phyloP scores from a whole-genome alignment of 2,797 vertebrate species.

The Hybognathus amarus region DNA sequence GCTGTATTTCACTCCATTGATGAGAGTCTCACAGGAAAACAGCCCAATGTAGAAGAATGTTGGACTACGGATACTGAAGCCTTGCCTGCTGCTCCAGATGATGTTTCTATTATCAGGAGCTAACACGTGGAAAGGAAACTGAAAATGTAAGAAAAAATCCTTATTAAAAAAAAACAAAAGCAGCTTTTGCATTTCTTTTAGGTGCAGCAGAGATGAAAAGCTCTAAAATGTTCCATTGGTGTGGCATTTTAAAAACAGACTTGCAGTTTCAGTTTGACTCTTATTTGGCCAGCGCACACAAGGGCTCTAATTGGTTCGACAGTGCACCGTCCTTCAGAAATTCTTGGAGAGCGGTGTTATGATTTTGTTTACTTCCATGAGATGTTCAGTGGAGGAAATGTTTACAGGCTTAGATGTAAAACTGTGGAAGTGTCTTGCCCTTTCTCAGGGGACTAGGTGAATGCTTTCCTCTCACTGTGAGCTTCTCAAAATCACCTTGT shows the following conservation, averaged over 20 bases:
- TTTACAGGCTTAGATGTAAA: constrained; percentile 74
- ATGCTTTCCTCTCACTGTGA: constrained; percentile 65
- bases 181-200: constrained; percentile 6
- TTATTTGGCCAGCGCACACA: neutral
- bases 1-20: constrained; percentile 72
- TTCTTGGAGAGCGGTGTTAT: constrained; percentile 64
- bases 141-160: constrained; percentile 45
- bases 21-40: constrained; percentile 83
- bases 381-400: constrained; percentile 74
- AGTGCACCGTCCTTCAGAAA: constrained; percentile 30
- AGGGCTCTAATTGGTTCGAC: constrained; percentile 30
- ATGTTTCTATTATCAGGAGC: constrained; percentile 84
- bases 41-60: constrained; percentile 84
- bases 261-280: constrained; percentile 18
- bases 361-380: constrained; percentile 73
- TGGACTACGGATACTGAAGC: constrained; percentile 88
- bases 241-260: neutral
- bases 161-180: constrained; percentile 2
- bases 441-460: constrained; percentile 79
- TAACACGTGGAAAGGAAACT: constrained; percentile 76
- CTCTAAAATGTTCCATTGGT: neutral
- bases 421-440: constrained; percentile 77
- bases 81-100: constrained; percentile 87
- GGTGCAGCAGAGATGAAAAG: neutral
- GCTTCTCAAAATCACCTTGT: constrained; percentile 57